Conservation (phyloP, 2,888 invertebrate species). For the Nebria salina region DNA sequence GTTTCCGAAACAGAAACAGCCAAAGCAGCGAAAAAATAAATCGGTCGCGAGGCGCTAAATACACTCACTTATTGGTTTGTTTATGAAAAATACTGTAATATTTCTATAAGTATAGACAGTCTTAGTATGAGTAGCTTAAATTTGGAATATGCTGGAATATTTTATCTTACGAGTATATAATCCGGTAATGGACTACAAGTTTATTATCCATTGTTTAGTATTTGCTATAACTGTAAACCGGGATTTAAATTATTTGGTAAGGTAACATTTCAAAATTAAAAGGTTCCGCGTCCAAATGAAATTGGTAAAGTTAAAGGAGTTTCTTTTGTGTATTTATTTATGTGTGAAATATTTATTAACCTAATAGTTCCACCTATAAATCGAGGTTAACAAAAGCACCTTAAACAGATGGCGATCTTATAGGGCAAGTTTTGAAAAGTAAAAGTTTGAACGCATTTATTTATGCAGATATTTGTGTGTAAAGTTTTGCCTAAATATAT, state of each 20-base stretch:
- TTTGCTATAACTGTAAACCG: too few species aligned
- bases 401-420: background rate
- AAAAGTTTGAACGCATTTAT: background rate
- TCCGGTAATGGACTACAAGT: too few species aligned
- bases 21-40: conserved; percentile 1
- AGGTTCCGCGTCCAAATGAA: background rate
- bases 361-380: background rate
- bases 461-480: background rate
- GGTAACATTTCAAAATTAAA: background rate
- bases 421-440: background rate
- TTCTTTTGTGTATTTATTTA: background rate
- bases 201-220: too few species aligned
- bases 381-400: background rate
- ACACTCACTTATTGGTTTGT: background rate
- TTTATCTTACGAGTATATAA: too few species aligned
- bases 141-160: too few species aligned
- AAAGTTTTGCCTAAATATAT: conserved; percentile 3
- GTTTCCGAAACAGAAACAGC: conserved; percentile 16
- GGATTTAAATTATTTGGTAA: background rate
- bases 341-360: background rate
- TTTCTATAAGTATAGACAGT: too few species aligned
- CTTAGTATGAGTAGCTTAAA: too few species aligned
- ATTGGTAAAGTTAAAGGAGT: background rate
- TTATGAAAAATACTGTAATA: background rate
- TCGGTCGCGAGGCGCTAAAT: background rate